Evolutionary conservation across 2,797 vertebrate genomes (phyloP), one percentile per base, ranked within the genome.

Genomic region (Mastacembelus armatus): DNA sequence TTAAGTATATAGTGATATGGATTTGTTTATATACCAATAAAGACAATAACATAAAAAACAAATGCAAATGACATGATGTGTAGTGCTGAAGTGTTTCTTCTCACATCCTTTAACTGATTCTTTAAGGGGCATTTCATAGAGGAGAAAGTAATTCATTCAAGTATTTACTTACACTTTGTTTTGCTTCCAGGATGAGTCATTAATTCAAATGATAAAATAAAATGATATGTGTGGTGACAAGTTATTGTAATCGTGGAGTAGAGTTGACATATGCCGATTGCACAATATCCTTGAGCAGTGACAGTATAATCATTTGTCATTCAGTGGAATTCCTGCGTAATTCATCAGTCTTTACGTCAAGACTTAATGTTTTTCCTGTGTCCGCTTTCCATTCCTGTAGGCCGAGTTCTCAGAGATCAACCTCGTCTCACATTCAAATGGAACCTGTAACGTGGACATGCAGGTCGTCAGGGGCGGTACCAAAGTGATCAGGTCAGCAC

Each of bases 341-440:
- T 26, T 24, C 26, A 24, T 24, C 26, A 26, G 4, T 24, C 26
- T 26, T 26, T 26, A 26, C 24, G n/a, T n/a, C 30, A 43, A 56
- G 7, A 32, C 5, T 22, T 11, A 12, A 21, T 18, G 51, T 50
- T 2, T 27, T 4, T 57, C 7, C 3, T 52, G 7, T 70, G 19
- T 59, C 9, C 7, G 61, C 15, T 83, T 32, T 69, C 32, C 71
- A 40, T 88, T 42, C 30, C 55, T 75, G 1, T 22, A 98, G 98
- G 98, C 96, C 2, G 96, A 98, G 78, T 99, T 99, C 91, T 97
- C 96, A 21, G 98, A 99, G 85, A 91, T 99, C 81, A 99, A 97
- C 87, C 94, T 99, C 27, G 87, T 98, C 85, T 94, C 98, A 55
- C 95, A 98, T 11, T 95, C 96, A 35, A 96, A 96, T 49, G 97